Evolutionary conservation across 2,888 invertebrate genomes (phyloP).

Genomic region (Aplocera efformata): DNA sequence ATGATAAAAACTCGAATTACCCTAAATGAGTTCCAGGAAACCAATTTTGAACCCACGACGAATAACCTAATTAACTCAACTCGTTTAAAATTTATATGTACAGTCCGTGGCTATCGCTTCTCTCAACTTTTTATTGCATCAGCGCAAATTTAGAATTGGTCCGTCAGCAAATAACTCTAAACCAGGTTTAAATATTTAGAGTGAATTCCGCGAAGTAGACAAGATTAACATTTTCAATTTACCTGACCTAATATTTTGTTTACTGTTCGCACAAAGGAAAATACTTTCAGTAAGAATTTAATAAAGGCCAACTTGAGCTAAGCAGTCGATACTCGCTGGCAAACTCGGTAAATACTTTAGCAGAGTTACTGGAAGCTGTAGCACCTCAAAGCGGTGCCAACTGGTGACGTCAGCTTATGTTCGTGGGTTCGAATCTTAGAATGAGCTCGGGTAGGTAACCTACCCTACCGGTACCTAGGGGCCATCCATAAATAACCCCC

Average conservation of each 20-base stretch:
- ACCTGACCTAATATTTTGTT: slow-evolving; percentile 27
- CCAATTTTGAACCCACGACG: no score
- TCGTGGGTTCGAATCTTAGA: no score
- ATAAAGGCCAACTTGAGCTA: slow-evolving; percentile 16
- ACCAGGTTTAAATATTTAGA: slow-evolving; percentile 14
- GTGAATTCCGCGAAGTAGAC: slow-evolving; percentile 11
- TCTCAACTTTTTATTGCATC: slow-evolving; percentile 10
- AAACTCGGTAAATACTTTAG: slow-evolving; percentile 3
- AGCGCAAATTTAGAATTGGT: slow-evolving; percentile 15
- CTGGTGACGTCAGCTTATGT: no score
- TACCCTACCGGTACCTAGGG: no score
- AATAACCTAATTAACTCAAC: no score
- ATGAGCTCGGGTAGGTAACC: no score
- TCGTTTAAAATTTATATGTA: no score
- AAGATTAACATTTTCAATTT: slow-evolving; percentile 28
- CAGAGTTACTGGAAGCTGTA: neutral
- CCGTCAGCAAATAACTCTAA: slow-evolving; percentile 10
- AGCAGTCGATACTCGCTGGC: slow-evolving; percentile 8
- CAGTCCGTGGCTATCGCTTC: neutral
- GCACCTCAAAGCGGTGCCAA: no score
- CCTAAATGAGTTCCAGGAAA: no score
- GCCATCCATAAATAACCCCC: no score
- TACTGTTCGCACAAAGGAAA: slow-evolving; percentile 21
- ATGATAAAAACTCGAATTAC: no score
- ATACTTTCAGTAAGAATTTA: slow-evolving; percentile 26